Conservation (phyloP, 2,113 vertebrate genomes). For the Sminthopsis crassicaudata region DNA sequence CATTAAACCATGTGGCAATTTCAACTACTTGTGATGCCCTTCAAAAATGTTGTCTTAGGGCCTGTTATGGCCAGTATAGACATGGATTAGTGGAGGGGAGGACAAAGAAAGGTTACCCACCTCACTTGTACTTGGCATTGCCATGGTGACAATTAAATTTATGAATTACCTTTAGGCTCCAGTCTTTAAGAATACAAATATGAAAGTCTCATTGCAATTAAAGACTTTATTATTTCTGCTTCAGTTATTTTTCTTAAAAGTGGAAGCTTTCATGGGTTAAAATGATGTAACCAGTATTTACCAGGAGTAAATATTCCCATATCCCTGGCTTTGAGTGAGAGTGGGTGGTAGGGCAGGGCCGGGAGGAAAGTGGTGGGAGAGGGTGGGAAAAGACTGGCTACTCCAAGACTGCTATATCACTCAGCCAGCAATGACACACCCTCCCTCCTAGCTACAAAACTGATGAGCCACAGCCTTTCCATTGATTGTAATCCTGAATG, state of each 20-base stretch:
- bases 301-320: not conserved
- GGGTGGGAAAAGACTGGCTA: not conserved
- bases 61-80: not conserved
- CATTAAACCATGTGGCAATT: not conserved
- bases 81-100: not conserved
- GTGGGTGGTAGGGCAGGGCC: not conserved
- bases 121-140: not conserved
- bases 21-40: not conserved
- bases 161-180: not conserved
- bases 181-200: not conserved
- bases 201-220: not conserved
- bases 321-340: not conserved
- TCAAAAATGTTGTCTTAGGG: not conserved
- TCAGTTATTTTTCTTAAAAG: not conserved
- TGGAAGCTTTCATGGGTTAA: not conserved
- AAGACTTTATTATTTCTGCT: not conserved
- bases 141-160: not conserved
- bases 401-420: not conserved
- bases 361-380: not conserved
- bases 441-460: not conserved
- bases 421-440: not conserved
- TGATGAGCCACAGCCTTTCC: not conserved
- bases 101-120: not conserved
- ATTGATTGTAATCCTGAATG: not conserved
- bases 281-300: not conserved